A percentile compares a stretch with the other conserved stretches of the same genome.
Evolutionary conservation across 64 coral and sea anemone species (phyloP).

Genomic region (Stylophora pistillata): DNA sequence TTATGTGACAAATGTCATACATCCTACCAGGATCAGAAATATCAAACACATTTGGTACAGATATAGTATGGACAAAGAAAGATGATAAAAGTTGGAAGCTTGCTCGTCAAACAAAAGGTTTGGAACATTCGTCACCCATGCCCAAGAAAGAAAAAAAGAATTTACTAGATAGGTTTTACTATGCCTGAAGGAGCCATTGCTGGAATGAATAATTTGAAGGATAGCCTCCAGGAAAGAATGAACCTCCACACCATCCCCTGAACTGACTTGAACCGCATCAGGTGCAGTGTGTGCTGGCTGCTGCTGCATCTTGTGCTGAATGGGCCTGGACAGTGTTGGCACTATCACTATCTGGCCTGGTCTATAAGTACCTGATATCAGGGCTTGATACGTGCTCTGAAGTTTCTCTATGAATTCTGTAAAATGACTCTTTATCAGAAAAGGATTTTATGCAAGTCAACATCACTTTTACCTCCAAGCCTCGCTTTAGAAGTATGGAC

Average conservation of each 20-base stretch:
- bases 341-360: conserved; percentile 82
- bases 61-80: no score
- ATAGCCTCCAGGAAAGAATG: conserved; percentile 76
- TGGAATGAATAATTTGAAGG: conserved; percentile 71
- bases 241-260: conserved; percentile 76
- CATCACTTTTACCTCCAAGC: background rate
- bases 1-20: no score
- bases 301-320: conserved; percentile 48
- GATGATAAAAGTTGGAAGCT: no score
- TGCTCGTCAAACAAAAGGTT: no score
- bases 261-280: background rate
- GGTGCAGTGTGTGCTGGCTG: conserved; percentile 14
- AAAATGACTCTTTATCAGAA: background rate
- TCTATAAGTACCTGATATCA: conserved; percentile 69
- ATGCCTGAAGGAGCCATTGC: conserved; percentile 72
- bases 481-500: no score
- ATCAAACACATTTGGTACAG: no score
- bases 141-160: background rate
- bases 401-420: conserved; percentile 91
- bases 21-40: no score
- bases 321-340: conserved; percentile 71
- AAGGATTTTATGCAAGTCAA: background rate
- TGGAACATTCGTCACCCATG: no score
- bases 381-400: conserved; percentile 60
- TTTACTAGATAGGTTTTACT: background rate